A percentile compares a stretch with the other conserved stretches of the same genome.
phyloP scores from a whole-genome alignment of 2,113 vertebrate genomes.

The Pandion haliaetus region DNA sequence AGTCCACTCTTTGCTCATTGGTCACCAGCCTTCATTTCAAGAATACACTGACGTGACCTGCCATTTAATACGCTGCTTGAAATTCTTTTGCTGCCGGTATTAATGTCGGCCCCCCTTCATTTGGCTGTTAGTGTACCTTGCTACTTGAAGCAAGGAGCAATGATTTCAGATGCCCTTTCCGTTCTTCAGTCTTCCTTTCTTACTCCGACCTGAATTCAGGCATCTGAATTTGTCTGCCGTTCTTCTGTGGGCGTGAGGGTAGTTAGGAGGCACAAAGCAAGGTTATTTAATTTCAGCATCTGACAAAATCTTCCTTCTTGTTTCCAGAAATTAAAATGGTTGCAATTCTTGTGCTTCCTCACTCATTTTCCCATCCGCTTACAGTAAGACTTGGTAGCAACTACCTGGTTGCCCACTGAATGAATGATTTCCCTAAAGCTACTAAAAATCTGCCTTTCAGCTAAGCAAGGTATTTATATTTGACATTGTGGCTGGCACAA shows the following conservation, averaged over 20 bases:
- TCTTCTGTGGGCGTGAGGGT: not conserved
- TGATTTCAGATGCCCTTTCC: not conserved
- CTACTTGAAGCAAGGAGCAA: not conserved
- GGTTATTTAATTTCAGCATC: not conserved
- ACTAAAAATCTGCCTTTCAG: not conserved
- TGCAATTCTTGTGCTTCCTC: not conserved
- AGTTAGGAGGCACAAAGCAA: not conserved
- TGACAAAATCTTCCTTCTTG: not conserved
- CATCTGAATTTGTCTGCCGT: not conserved
- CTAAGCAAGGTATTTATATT: not conserved
- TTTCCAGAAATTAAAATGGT: not conserved
- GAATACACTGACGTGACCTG: not conserved
- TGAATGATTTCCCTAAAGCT: not conserved
- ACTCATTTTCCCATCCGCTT: not conserved
- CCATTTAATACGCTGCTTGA: not conserved
- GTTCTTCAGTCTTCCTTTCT: not conserved
- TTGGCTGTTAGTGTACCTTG: not conserved
- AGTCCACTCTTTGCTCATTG: not conserved
- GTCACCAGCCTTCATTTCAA: not conserved
- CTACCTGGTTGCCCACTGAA: not conserved
- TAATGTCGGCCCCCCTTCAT: not conserved
- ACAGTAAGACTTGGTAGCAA: not conserved
- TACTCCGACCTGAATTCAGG: not conserved
- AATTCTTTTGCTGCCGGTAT: not conserved
- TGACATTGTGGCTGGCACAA: not conserved